phyloP scores from a whole-genome alignment of 2,888 invertebrate genomes.

The Lithosia quadra region DNA sequence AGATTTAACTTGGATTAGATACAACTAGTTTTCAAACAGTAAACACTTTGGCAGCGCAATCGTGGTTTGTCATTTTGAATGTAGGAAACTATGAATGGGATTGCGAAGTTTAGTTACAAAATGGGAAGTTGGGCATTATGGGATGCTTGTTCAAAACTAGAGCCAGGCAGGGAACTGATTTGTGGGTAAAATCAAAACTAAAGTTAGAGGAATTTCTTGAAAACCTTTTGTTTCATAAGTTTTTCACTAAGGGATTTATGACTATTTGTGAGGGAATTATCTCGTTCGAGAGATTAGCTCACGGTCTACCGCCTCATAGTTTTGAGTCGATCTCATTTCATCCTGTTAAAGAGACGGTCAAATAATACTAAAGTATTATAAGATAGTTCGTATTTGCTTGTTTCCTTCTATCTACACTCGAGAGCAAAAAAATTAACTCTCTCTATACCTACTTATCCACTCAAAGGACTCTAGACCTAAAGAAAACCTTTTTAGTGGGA shows the following conservation, averaged over 20 bases:
- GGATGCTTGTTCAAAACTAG: background rate
- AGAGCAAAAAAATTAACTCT: too few relatives aligned
- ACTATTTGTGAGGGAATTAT: too few relatives aligned
- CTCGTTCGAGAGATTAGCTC: too few relatives aligned
- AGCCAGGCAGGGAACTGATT: background rate
- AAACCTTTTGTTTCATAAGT: background rate
- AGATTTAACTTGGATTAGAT: background rate
- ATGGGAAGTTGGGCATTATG: background rate
- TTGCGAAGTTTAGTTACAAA: background rate
- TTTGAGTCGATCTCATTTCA: background rate
- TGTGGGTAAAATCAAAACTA: background rate
- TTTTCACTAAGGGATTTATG: too few relatives aligned
- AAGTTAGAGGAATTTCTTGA: background rate
- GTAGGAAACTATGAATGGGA: background rate
- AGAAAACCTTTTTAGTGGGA: too few relatives aligned
- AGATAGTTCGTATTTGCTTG: too few relatives aligned
- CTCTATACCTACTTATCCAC: too few relatives aligned
- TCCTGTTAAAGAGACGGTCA: background rate
- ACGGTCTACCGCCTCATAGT: too few relatives aligned
- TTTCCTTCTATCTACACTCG: too few relatives aligned
- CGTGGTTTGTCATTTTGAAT: background rate
- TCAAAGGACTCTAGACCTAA: too few relatives aligned
- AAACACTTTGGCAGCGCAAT: background rate
- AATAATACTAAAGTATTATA: background rate
- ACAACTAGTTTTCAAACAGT: background rate